Percentiles rank a stretch among this genome's conserved stretches.
Evolutionary conservation across 1,140 invertebrate species (phyloP).

Genomic region (Drosophila jambulina): DNA sequence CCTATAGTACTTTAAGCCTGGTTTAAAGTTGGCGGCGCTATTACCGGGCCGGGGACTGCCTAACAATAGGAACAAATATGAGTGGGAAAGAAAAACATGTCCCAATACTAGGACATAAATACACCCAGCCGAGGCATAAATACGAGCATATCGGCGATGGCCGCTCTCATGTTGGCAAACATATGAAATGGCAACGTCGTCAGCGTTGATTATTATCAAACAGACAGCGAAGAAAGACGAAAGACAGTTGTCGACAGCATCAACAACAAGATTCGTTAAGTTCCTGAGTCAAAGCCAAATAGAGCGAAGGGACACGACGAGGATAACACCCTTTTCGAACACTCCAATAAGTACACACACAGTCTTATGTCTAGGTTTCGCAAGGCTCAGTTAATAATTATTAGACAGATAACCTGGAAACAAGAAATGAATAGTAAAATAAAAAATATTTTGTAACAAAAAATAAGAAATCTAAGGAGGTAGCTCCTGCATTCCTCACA

Average conservation of each 20-base stretch:
- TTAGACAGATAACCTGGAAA: not conserved
- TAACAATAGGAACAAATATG: constrained; percentile 49
- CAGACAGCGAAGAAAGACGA: constrained; percentile 48
- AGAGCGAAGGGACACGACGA: not conserved
- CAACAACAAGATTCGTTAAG: constrained; percentile 33
- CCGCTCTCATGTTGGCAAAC: constrained; percentile 58
- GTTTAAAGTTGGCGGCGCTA: constrained; percentile 39
- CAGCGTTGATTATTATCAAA: constrained; percentile 75
- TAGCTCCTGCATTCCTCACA: not conserved
- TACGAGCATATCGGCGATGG: constrained; percentile 41
- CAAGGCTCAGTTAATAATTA: too few relatives aligned
- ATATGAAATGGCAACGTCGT: constrained; percentile 58
- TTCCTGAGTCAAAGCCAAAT: constrained; percentile 5
- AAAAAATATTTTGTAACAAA: not conserved
- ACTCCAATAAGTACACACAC: not conserved
- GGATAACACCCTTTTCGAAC: not conserved
- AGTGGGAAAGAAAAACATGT: constrained; percentile 25
- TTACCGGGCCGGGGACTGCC: not conserved
- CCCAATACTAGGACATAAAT: constrained; percentile 16
- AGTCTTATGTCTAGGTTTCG: too few relatives aligned
- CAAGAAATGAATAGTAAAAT: not conserved
- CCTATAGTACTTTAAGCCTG: constrained; percentile 32
- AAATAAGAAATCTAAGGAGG: not conserved
- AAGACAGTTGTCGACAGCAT: constrained; percentile 34
- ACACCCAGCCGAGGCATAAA: constrained; percentile 16